phyloP scores from a whole-genome alignment of 2,113 vertebrate genomes.

The Chloropsis hardwickii region DNA sequence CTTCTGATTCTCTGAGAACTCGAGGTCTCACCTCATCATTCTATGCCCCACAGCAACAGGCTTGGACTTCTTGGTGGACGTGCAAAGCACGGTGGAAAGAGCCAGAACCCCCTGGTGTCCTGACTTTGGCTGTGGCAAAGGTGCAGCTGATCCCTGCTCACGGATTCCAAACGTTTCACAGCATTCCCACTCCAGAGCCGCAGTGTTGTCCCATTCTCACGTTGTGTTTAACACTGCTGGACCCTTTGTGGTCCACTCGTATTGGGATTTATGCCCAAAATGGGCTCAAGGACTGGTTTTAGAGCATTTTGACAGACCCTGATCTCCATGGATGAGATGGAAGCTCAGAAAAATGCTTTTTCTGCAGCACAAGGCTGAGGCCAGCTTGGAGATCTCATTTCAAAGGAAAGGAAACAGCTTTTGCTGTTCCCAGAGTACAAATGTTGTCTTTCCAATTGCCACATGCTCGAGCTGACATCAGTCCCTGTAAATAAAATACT shows the following conservation, averaged over 20 bases:
- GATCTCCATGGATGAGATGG: not conserved
- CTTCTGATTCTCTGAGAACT: too few species aligned
- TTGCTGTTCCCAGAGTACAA: not conserved
- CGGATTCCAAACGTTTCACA: not conserved
- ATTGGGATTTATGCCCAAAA: not conserved
- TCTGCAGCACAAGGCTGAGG: not conserved
- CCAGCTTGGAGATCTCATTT: slow-evolving; percentile 20
- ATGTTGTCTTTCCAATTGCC: slow-evolving; percentile 11
- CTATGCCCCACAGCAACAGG: too few species aligned
- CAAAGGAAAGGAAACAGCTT: slow-evolving; percentile 23
- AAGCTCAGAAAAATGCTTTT: not conserved
- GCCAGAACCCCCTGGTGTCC: not conserved
- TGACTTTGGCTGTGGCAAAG: not conserved
- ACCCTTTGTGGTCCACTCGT: not conserved
- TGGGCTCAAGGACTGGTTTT: not conserved
- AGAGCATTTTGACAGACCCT: not conserved
- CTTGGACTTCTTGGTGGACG: accelerated
- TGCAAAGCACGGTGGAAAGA: not conserved
- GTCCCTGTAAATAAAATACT: not conserved
- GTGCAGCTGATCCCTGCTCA: not conserved
- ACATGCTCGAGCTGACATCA: slow-evolving; percentile 19
- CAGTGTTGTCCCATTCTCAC: accelerated
- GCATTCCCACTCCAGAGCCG: not conserved
- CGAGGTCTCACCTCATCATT: too few species aligned
- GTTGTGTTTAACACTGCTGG: not conserved